Percentiles rank a stretch among this genome's conserved stretches.
These are phyloP conservation scores for Polia nebulosa DNA, from an alignment of 2,888 invertebrate species.

Conservation along the genomic window DNA sequence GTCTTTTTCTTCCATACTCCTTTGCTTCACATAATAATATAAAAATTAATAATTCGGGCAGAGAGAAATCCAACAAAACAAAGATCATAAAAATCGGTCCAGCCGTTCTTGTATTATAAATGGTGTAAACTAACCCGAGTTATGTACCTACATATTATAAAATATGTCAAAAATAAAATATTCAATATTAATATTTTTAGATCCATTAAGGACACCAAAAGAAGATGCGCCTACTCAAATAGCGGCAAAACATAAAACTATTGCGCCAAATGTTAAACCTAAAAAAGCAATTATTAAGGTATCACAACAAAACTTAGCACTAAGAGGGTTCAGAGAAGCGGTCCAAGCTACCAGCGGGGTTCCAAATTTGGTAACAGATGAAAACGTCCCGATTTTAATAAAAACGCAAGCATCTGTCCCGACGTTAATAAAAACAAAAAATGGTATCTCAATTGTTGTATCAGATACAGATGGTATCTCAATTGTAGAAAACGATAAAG, in stretches of 20 bases:
- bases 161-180: background rate
- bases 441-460: background rate
- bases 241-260: background rate
- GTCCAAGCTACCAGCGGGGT: constrained; percentile 12
- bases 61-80: no score
- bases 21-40: no score
- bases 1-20: no score
- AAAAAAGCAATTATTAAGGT: background rate
- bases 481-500: background rate
- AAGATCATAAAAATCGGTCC: no score
- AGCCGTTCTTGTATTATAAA: no score
- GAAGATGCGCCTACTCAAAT: background rate
- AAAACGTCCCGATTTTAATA: background rate
- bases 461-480: background rate
- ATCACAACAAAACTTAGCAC: background rate
- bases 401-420: background rate
- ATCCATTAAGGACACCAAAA: constrained; percentile 6
- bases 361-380: background rate
- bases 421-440: background rate
- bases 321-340: background rate
- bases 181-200: constrained; percentile 12
- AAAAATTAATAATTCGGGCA: no score
- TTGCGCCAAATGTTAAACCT: background rate
- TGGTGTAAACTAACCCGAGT: no score
- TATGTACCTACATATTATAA: no score